These are phyloP conservation scores for Drosophila paracracens DNA, from an alignment of 2,888 invertebrate genomes.

Conservation along the genomic window DNA sequence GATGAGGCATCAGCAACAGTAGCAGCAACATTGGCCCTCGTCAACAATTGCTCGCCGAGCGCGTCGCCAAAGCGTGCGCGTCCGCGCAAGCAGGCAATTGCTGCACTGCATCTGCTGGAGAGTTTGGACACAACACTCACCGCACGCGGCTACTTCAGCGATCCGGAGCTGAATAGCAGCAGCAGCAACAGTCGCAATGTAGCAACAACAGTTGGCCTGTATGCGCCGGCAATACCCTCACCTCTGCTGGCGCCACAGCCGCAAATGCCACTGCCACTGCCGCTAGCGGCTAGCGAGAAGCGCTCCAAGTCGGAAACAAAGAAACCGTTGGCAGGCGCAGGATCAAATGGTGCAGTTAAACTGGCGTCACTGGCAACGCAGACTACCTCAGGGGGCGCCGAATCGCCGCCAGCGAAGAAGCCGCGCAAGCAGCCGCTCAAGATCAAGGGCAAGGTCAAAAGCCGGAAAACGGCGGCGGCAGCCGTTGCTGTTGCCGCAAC, in stretches of 20 bases:
- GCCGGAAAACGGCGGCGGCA: constrained; percentile 30
- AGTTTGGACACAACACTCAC: constrained; percentile 78
- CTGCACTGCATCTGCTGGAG: constrained; percentile 77
- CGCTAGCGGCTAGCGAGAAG: constrained; percentile 56
- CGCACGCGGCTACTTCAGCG: constrained; percentile 84
- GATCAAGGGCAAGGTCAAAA: constrained; percentile 30
- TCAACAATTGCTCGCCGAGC: constrained; percentile 51
- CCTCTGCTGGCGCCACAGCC: constrained; percentile 38
- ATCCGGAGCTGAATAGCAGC: constrained; percentile 82
- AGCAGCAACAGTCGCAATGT: constrained; percentile 38
- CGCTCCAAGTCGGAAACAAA: constrained; percentile 86
- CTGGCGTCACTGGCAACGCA: constrained; percentile 31
- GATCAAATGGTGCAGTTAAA: constrained; percentile 15
- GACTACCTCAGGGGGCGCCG: constrained; percentile 52
- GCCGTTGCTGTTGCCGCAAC: constrained; percentile 3
- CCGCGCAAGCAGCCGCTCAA: constrained; percentile 43
- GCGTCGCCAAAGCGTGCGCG: constrained; percentile 76
- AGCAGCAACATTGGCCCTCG: constrained; percentile 9
- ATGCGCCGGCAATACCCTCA: constrained; percentile 54
- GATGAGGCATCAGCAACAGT: constrained; percentile 3
- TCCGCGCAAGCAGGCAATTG: constrained; percentile 66
- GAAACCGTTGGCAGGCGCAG: constrained; percentile 77
- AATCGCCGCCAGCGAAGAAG: constrained; percentile 56
- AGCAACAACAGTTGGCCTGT: constrained; percentile 42
- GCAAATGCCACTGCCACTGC: not conserved